phyloP scores from a whole-genome alignment of 2,888 invertebrate species.

The Dicycla oo region DNA sequence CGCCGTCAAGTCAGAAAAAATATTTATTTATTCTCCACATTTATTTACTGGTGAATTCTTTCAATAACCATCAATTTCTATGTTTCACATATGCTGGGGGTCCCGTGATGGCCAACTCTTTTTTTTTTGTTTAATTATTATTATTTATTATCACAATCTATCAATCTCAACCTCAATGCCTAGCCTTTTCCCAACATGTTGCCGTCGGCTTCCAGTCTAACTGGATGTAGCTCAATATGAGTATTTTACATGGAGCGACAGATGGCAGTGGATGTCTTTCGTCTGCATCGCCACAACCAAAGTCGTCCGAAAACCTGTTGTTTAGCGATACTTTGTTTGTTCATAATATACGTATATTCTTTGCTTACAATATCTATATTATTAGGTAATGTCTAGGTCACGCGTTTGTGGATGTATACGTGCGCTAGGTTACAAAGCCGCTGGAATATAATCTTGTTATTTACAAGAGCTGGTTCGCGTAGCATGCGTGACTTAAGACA shows the following conservation, averaged over 20 bases:
- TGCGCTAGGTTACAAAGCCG: conserved; percentile 11
- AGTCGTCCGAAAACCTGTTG: neutral
- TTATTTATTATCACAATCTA: no score
- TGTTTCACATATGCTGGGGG: no score
- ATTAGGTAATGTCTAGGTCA: conserved; percentile 46
- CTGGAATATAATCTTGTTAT: conserved; percentile 49
- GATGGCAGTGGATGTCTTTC: neutral
- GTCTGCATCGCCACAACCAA: neutral
- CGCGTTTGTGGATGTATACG: conserved; percentile 16
- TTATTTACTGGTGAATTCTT: neutral
- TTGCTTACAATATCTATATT: conserved; percentile 29
- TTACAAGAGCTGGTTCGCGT: conserved; percentile 17
- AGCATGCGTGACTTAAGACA: conserved; percentile 23
- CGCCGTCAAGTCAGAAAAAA: no score
- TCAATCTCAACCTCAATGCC: no score
- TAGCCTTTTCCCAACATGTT: no score
- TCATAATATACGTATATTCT: conserved; percentile 21
- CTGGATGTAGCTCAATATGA: no score
- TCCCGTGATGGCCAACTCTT: neutral
- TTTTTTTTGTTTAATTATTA: no score
- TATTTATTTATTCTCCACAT: neutral
- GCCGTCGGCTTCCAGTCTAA: no score
- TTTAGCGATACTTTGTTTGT: conserved; percentile 19
- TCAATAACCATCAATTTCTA: no score
- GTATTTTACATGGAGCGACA: no score